Evolutionary conservation across 2,888 invertebrate species (phyloP), one percentile per base, ranked within the genome.

Genomic region (Hofmannophila pseudospretella): DNA sequence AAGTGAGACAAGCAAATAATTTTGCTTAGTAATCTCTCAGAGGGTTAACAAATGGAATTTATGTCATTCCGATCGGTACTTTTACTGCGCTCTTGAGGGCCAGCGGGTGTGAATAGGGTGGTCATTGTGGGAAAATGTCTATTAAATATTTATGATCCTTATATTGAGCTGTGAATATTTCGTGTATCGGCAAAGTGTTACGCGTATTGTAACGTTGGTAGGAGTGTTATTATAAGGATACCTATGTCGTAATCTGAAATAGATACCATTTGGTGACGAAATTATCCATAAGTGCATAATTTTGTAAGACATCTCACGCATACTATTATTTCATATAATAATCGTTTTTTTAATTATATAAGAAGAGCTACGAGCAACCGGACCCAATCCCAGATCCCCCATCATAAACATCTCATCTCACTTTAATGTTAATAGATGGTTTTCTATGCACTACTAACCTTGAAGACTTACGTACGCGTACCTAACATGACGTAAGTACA

Each of bases 81-180:
- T 72, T 79, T 77, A 80, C 71, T 48, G 58, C 57, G 56, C 82
- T 68, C 78, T 66, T 51, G 80, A 74, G 81, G 77, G 76, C 73
- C 78, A 69, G 61, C 72, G 70, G 79, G 80, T 82, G 81, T 67
- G 74, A 82, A 82, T 77, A 63, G 76, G 79, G 73, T 76, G 81
- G 80, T 82, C 73, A 79, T 84, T 84, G 82, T 84, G 84, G 80
- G 81, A 85, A 85, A 74, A 82, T 77, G 66, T 75, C 76, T 77
- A 77, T 84, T 81, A 76, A 85, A 84, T 84, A 85, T 85, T 82
- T 85, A 85, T 82, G 73, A 74, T 59, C 56, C 45, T 64, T 67
- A 64, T 69, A 69, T 71, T 66, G 68, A 62, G 56, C 57, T 57
- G 51, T 55, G 62, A 62, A 63, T 61, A 65, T 63, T 58, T 54